Evolutionary conservation across 2,888 invertebrate species (phyloP), one percentile per base, ranked within the genome.

Genomic region (Drosophila tanythrix): DNA sequence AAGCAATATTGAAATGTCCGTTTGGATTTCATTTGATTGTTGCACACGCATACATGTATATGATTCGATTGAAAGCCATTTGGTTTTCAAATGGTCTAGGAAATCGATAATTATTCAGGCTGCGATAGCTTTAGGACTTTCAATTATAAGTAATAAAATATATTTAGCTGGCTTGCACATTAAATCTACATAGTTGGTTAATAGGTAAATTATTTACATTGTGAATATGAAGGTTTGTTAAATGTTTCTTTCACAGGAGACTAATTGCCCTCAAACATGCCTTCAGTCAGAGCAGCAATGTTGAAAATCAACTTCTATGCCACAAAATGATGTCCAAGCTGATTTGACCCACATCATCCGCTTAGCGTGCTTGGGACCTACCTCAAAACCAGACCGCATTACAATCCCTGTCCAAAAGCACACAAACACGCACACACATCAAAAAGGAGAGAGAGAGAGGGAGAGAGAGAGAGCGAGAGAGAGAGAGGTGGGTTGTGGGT

Each of bases 331-430:
- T 80, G 80, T 79, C 65, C 72, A 63, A 73, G 69, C 65, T 65
- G 73, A 69, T 62, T 77, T 64, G 78, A 81, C 79, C 79, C 75
- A 80, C 83, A 73, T 76, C 71, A 77, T 70, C 68, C 63, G 73
- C 70, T 76, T 68, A 70, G 65, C 27, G 10, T 58, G 46, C 57
- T 68, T 59, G 69, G 58, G 78, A 83, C 83, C 87, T 86, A 67
- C 83, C 87, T 70, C 88, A 88, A 76, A 69, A 46, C 18, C 18
- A 60, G 63, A 56, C 62, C 58, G 46, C 59, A 72, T 57, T 38
- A 48, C 56, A 40, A 35, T 57, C 33, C 43, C 35, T 43, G 62
- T 43, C 55, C 66, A 43, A 56, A 51, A 29, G 35, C 36, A 25
- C 3, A 53, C 51, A 46, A n/a, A 21, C 18, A 10, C 18, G 36